Base-by-base conservation (phyloP, 2,797 vertebrate genomes). In the Spheniscus humboldti region DNA sequence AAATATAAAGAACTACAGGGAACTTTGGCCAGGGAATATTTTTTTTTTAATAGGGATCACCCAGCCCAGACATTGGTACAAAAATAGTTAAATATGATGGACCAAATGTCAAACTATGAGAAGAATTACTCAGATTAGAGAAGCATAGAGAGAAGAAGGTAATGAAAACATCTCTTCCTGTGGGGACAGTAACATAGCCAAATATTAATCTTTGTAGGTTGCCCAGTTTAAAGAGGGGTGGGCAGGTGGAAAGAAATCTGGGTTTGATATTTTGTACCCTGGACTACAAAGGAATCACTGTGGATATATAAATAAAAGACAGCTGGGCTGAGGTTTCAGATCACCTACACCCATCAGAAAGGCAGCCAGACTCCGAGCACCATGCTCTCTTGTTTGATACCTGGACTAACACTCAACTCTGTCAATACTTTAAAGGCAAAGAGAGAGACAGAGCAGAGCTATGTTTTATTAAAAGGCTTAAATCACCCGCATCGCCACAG, bases 331-430 rank as follows among this genome's bases (percentile, higher is more conserved):
- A 94, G 78, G 78, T 95, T 95, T 96, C 83, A 67, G 57, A 68
- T 97, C 96, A 96, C 91, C 94, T 93, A 86, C 53, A 86, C 13
- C 74, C 74, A 73, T 83, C 45, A 84, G 71, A 92, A 90, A 79
- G 74, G 45, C 67, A 79, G 47, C 53, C 67, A 91, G 74, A 69
- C 30, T 45, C 43, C 0, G 2, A 96, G 81, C 33, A 37, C 74
- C 0, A 1, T 80, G 50, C 59, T 90, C 57, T 67, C 41, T 88
- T 60, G 17, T 90, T 92, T 88, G 88, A 77, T 93, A 96, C 76
- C 86, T 87, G 74, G 64, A 68, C 81, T 77, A 91, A 66, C 1
- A 1, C 35, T 91, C 77, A 59, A 30, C 72, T 92, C 71, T 43
- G 43, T 71, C 69, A 63, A 45, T 75, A 45, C 17, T 86, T 92